Evolutionary conservation across 2,888 invertebrate species (phyloP).

Genomic region (Drosophila austrosaltans): DNA sequence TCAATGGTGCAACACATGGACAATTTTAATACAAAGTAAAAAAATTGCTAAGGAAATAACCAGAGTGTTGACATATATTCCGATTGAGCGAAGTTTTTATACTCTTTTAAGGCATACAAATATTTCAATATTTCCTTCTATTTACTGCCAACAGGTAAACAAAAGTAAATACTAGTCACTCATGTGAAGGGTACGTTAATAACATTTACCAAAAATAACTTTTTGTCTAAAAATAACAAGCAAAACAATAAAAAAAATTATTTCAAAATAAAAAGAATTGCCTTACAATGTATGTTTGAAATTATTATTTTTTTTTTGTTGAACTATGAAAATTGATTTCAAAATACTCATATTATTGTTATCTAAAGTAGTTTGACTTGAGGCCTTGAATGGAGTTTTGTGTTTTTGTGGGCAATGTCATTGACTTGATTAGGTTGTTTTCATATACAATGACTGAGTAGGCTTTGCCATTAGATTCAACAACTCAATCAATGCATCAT

Average conservation of each 20-base stretch:
- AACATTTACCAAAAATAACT: background rate
- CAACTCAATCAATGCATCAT: slow-evolving; percentile 2
- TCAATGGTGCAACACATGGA: background rate
- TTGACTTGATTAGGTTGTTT: slow-evolving; percentile 47
- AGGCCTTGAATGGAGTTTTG: slow-evolving; percentile 30
- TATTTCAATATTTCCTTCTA: background rate
- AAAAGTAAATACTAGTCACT: background rate
- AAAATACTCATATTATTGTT: slow-evolving; percentile 37
- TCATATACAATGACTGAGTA: background rate
- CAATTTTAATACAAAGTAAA: background rate
- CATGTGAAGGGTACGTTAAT: background rate
- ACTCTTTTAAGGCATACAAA: background rate
- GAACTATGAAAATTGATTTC: slow-evolving; percentile 51
- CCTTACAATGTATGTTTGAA: slow-evolving; percentile 32
- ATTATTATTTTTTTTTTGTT: slow-evolving; percentile 23
- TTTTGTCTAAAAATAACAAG: background rate
- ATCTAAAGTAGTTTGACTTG: slow-evolving; percentile 13
- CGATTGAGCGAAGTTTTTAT: background rate
- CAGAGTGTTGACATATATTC: background rate
- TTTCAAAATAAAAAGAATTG: slow-evolving; percentile 23
- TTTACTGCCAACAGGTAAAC: background rate
- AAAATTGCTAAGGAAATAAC: background rate
- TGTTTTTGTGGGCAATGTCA: slow-evolving; percentile 8
- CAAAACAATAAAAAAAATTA: slow-evolving; percentile 7
- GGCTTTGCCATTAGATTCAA: slow-evolving; percentile 11